Evolutionary conservation across 2,888 invertebrate genomes (phyloP).

Genomic region (Pseudolycoriella hygida): DNA sequence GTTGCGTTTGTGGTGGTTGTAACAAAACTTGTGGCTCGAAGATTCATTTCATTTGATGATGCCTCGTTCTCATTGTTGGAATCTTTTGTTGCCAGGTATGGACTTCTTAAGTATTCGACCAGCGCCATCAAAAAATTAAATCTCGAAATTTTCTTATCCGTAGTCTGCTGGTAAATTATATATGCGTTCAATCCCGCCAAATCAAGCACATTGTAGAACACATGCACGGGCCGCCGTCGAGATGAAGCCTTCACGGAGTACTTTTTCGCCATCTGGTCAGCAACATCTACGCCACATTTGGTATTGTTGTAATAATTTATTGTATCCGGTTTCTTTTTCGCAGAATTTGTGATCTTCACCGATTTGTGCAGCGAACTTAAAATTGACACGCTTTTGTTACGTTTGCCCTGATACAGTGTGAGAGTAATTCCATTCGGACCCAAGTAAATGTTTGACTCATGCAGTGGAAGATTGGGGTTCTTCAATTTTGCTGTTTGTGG

Average conservation of each 20-base stretch:
- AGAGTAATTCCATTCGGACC: not conserved
- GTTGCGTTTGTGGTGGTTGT: no score
- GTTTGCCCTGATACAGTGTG: constrained; percentile 1
- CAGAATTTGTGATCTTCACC: not conserved
- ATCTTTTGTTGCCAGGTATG: no score
- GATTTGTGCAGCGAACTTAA: constrained; percentile 1
- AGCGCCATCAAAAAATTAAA: no score
- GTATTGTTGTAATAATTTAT: constrained; percentile 1
- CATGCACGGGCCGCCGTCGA: constrained; percentile 8
- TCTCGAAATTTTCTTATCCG: constrained; percentile 6
- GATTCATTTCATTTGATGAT: no score
- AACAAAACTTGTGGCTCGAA: no score
- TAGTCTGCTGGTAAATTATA: constrained; percentile 9
- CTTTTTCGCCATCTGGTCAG: not conserved
- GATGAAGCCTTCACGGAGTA: constrained; percentile 5
- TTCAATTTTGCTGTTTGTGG: constrained; percentile 5
- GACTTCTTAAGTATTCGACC: no score
- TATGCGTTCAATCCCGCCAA: constrained; percentile 10
- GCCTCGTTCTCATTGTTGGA: no score
- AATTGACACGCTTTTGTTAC: not conserved
- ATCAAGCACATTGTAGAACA: constrained; percentile 10
- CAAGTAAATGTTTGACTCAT: not conserved
- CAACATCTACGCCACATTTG: constrained; percentile 1
- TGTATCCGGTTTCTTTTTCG: not conserved
- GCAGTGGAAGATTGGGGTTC: not conserved